phyloP scores from a whole-genome alignment of 2,113 vertebrate species.

The Chionis minor region DNA sequence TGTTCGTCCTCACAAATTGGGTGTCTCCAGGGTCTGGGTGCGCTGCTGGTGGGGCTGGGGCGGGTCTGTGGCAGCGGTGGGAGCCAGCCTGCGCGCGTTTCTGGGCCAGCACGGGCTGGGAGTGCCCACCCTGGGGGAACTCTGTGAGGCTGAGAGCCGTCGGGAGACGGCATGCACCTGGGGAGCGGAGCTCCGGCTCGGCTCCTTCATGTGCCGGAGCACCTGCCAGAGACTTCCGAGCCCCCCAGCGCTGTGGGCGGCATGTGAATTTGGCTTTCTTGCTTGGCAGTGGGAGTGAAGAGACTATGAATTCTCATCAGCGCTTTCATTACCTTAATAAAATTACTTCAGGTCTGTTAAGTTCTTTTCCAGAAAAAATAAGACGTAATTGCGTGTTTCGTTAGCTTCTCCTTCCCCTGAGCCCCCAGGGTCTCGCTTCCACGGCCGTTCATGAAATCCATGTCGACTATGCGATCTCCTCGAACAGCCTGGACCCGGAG shows the following conservation, averaged over 20 bases:
- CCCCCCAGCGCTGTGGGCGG: not conserved
- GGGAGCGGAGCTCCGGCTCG: not conserved
- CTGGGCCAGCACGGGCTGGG: rapidly evolving
- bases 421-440: not conserved
- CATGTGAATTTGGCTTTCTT: constrained; percentile 16
- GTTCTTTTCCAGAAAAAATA: constrained; percentile 10
- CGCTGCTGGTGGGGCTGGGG: rapidly evolving
- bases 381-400: not conserved
- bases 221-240: not conserved
- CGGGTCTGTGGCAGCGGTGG: rapidly evolving
- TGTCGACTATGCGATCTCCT: not conserved
- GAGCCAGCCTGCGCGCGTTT: rapidly evolving
- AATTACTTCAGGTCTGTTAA: constrained; percentile 15
- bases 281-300: not conserved
- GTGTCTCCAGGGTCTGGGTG: rapidly evolving
- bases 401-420: not conserved
- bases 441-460: not conserved
- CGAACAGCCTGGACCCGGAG: not conserved
- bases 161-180: rapidly evolving
- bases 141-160: rapidly evolving
- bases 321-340: constrained; percentile 43
- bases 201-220: not conserved
- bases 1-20: rapidly evolving
- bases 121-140: rapidly evolving
- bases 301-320: constrained; percentile 28